These are phyloP conservation scores for human (Homo sapiens) DNA, from an alignment of 2,113 vertebrate species.

Conservation along the genomic window DNA sequence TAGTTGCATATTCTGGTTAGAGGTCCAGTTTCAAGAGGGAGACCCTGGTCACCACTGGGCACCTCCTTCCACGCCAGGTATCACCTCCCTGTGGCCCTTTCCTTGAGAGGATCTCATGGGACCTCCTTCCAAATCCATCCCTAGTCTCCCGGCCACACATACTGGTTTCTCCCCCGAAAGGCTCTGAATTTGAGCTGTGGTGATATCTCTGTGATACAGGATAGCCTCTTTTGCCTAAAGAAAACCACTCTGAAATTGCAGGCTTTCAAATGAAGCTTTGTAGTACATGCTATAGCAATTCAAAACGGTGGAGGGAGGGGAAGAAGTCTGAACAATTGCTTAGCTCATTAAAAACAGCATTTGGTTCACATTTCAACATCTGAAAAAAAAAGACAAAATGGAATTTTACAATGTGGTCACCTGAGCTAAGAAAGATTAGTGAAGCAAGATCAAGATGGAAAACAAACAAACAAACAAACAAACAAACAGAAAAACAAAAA, in stretches of 20 bases:
- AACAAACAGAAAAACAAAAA: too few species aligned
- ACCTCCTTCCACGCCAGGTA: background rate
- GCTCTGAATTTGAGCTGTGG: background rate
- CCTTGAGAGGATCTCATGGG: background rate
- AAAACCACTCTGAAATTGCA: constrained; percentile 23
- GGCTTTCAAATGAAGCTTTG: constrained; percentile 46
- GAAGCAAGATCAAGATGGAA: constrained; percentile 2
- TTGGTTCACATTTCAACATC: constrained; percentile 50
- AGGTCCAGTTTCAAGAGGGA: background rate
- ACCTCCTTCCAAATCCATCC: background rate
- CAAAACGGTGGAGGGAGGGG: background rate
- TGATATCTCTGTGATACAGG: background rate
- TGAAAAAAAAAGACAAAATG: constrained; percentile 41
- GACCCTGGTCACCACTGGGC: background rate
- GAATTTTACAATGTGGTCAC: constrained; percentile 49
- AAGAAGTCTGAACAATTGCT: constrained; percentile 34
- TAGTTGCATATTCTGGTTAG: background rate
- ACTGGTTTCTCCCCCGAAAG: background rate
- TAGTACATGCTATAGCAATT: background rate
- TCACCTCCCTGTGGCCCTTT: background rate
- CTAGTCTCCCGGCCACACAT: too few species aligned
- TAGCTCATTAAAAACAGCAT: constrained; percentile 63
- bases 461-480: background rate
- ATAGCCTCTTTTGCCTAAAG: background rate
- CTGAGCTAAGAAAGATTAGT: background rate